A percentile compares a stretch with the other conserved stretches of the same genome.
These are phyloP conservation scores for Anarhynchus alexandrinus DNA, from an alignment of 2,113 vertebrate species.

Conservation along the genomic window DNA sequence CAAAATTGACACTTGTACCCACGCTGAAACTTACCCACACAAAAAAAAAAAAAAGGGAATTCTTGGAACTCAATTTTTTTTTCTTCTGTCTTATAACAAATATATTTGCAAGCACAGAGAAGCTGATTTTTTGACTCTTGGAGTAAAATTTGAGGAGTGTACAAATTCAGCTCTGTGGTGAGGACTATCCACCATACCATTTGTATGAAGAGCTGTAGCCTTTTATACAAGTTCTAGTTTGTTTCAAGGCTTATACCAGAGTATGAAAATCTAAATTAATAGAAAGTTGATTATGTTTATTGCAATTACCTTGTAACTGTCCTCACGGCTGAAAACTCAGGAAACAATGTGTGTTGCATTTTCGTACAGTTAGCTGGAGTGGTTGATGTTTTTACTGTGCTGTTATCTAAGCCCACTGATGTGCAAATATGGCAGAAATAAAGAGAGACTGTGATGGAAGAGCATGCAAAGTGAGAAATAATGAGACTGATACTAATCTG, in stretches of 20 bases:
- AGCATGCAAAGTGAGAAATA: background rate
- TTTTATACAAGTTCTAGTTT: background rate
- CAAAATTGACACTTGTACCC: background rate
- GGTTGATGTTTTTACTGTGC: background rate
- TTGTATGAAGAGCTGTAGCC: background rate
- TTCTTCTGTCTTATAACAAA: background rate
- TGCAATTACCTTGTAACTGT: background rate
- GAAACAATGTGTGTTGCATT: background rate
- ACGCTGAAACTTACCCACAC: background rate
- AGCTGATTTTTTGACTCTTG: background rate
- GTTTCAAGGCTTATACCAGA: background rate
- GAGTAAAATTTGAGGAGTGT: background rate
- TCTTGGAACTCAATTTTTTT: background rate
- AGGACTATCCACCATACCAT: background rate
- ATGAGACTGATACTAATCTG: background rate
- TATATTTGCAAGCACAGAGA: background rate
- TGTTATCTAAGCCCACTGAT: background rate
- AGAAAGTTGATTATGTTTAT: background rate
- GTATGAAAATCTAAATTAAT: background rate
- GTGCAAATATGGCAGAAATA: background rate
- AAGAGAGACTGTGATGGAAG: background rate
- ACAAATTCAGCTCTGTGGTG: background rate
- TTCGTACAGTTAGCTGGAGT: background rate
- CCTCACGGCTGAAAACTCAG: background rate
- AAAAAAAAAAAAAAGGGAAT: background rate